Percentiles rank a stretch among this genome's conserved stretches.
Evolutionary conservation across 2,113 vertebrate species (phyloP).

Genomic region (Cnemophilus loriae): DNA sequence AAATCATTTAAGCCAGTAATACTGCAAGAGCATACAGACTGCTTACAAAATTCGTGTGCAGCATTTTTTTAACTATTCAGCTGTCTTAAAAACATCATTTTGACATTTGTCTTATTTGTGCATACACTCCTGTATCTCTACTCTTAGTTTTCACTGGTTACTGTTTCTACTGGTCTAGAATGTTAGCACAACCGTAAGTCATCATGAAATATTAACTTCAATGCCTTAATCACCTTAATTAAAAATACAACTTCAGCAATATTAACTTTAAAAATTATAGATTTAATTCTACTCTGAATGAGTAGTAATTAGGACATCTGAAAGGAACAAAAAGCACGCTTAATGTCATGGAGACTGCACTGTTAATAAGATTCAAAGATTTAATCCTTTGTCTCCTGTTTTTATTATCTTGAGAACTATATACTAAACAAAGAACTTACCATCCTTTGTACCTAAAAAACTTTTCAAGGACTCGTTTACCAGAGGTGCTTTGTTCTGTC

Average conservation of each 20-base stretch:
- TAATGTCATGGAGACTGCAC: neutral
- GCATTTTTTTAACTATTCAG: neutral
- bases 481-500: constrained; percentile 88
- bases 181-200: neutral
- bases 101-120: neutral
- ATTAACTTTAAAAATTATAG: neutral
- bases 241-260: neutral
- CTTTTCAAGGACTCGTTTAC: constrained; percentile 91
- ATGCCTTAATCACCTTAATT: neutral
- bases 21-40: neutral
- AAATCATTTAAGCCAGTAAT: neutral
- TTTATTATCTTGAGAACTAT: neutral
- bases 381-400: neutral
- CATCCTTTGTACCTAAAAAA: constrained; percentile 88
- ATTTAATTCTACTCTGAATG: neutral
- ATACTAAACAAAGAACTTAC: constrained; percentile 66
- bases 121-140: neutral
- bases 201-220: neutral
- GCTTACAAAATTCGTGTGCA: neutral
- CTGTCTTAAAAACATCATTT: neutral
- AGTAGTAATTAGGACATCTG: neutral
- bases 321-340: neutral
- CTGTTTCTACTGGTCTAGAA: neutral
- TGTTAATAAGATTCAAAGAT: neutral
- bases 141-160: neutral